Conservation (phyloP, 2,113 vertebrate species). For the Sminthopsis crassicaudata region DNA sequence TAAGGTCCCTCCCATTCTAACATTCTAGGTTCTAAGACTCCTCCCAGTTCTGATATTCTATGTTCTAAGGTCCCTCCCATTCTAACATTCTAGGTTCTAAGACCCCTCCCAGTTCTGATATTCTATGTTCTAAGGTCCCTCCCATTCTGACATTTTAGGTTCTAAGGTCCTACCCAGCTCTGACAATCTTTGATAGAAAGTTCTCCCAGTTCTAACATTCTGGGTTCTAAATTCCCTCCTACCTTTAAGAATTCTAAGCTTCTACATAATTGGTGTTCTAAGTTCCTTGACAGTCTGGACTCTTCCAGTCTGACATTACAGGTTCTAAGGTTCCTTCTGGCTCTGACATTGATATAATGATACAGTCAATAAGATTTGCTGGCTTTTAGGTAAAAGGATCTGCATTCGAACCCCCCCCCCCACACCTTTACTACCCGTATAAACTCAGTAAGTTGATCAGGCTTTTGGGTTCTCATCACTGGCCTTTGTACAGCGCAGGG, state of each 20-base stretch:
- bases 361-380: neutral
- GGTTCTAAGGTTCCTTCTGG: neutral
- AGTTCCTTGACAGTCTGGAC: neutral
- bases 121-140: no score
- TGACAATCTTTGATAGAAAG: neutral
- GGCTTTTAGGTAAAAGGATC: neutral
- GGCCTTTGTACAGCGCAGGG: neutral
- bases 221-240: neutral
- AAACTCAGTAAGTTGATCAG: neutral
- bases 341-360: neutral
- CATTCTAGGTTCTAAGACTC: neutral
- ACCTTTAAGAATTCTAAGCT: no score
- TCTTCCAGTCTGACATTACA: neutral
- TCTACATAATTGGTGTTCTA: no score
- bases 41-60: neutral
- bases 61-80: neutral
- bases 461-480: neutral
- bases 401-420: neutral
- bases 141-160: neutral
- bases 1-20: neutral
- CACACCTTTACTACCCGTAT: neutral
- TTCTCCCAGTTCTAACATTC: neutral
- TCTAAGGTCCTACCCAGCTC: neutral
- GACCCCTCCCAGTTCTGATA: no score
- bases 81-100: neutral